Evolutionary conservation across 2,888 invertebrate genomes (phyloP), one percentile per base, ranked within the genome.

Genomic region (Agonum fuliginosum): DNA sequence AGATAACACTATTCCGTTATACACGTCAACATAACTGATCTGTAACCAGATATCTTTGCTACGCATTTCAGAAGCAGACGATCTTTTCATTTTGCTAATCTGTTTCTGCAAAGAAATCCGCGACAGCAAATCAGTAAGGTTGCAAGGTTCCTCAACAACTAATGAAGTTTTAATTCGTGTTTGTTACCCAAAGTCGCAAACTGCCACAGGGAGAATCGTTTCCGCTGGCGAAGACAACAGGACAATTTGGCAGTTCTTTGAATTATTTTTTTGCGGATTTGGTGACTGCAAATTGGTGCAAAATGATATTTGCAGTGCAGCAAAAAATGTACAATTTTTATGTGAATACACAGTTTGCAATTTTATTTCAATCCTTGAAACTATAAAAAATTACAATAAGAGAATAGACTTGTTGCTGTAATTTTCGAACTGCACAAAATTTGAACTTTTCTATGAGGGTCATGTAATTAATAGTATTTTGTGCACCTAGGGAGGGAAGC

Each of bases 241-340:
- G 54, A 54, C 24, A 54, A 12, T 12, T 20, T 54, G 24, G 22
- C 22, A 22, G 5, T 54, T 54, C 54, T 54, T 0, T 54, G 54
- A 54, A 54, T 54, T 54, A 54, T 54, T 54, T 54, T 22, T 54
- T 54, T 20, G n/a, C n/a, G n/a, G n/a, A n/a, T n/a, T n/a, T n/a
- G n/a, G n/a, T n/a, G n/a, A n/a, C n/a, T n/a, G n/a, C n/a, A n/a
- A n/a, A n/a, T n/a, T n/a, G n/a, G n/a, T n/a, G n/a, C n/a, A n/a
- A n/a, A n/a, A n/a, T n/a, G n/a, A n/a, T n/a, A n/a, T n/a, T n/a
- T n/a, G n/a, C n/a, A n/a, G n/a, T n/a, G n/a, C n/a, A n/a, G n/a
- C n/a, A n/a, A n/a, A n/a, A n/a, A n/a, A n/a, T n/a, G n/a, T n/a
- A n/a, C n/a, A n/a, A n/a, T n/a, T n/a, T n/a, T n/a, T n/a, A n/a